Evolutionary conservation across 2,113 vertebrate species (phyloP).

Genomic region (Polypterus bichir): DNA sequence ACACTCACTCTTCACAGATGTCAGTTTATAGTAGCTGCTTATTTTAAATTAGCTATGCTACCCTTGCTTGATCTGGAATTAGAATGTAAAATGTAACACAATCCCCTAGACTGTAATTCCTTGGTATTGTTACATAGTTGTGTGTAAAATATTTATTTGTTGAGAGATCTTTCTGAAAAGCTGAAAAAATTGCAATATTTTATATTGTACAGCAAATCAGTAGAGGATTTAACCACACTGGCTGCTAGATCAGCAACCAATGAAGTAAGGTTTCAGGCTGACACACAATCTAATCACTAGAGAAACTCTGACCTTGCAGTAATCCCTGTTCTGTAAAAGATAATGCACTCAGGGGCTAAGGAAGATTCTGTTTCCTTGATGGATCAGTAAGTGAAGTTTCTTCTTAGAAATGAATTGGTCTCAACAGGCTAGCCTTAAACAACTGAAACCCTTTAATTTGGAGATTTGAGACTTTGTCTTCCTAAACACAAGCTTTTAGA

Average conservation of each 20-base stretch:
- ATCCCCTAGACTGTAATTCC: no score
- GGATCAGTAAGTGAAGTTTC: conserved; percentile 20
- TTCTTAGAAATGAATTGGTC: conserved; percentile 24
- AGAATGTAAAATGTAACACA: no score
- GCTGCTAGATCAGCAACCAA: conserved; percentile 23
- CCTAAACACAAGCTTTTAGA: conserved; percentile 32
- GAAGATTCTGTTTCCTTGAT: conserved; percentile 15
- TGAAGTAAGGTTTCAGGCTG: conserved; percentile 21
- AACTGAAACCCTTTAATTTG: conserved; percentile 25
- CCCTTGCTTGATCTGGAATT: no score
- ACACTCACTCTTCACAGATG: no score
- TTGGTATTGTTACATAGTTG: no score
- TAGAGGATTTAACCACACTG: conserved; percentile 11
- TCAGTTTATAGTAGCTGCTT: no score
- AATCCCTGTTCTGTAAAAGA: conserved; percentile 26
- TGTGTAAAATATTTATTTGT: no score
- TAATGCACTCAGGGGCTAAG: conserved; percentile 19
- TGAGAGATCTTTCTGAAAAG: no score
- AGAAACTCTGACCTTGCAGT: conserved; percentile 23
- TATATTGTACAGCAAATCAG: conserved; percentile 13
- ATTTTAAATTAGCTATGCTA: no score
- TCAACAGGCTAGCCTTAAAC: conserved; percentile 22
- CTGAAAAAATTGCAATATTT: background rate
- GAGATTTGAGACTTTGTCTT: conserved; percentile 24
- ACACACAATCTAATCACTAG: conserved; percentile 28